phyloP scores from a whole-genome alignment of 2,113 vertebrate species.

The Sprattus sprattus region DNA sequence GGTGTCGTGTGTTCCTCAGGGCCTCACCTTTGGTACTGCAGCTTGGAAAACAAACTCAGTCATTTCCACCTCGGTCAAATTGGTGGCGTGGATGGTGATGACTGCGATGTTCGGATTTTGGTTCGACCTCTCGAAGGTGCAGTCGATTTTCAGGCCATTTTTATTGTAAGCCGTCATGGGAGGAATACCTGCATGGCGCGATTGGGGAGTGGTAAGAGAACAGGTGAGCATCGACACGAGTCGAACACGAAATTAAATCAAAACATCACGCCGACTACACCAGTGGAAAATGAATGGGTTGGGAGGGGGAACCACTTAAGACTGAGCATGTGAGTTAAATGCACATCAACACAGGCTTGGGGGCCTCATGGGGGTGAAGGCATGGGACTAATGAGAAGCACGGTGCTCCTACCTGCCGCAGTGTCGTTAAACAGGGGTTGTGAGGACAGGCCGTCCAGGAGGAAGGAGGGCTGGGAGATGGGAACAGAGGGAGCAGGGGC shows the following conservation, averaged over 20 bases:
- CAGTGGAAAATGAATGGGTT: background rate
- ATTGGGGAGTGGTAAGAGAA: conserved; percentile 28
- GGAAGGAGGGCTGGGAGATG: conserved; percentile 84
- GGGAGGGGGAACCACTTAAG: background rate
- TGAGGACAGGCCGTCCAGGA: conserved; percentile 89
- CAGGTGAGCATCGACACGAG: background rate
- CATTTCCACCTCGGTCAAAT: conserved; percentile 94
- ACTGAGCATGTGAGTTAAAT: background rate
- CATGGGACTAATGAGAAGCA: background rate
- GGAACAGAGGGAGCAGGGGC: conserved; percentile 70
- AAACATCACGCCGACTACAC: background rate
- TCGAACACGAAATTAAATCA: background rate
- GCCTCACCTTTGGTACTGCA: conserved; percentile 97
- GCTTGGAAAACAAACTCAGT: conserved; percentile 99
- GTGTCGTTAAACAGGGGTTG: conserved; percentile 92
- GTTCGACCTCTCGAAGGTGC: conserved; percentile 96
- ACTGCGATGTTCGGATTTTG: conserved; percentile 93
- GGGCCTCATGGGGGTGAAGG: background rate
- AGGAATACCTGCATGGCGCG: conserved; percentile 81
- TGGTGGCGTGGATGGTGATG: conserved; percentile 96
- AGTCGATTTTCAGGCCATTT: conserved; percentile 97
- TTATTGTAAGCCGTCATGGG: conserved; percentile 96
- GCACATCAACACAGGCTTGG: background rate
- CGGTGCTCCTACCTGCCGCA: conserved; percentile 76
- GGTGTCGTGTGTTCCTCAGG: conserved; percentile 33